phyloP scores from a whole-genome alignment of 2,113 vertebrate genomes.

The Globicephala melas region DNA sequence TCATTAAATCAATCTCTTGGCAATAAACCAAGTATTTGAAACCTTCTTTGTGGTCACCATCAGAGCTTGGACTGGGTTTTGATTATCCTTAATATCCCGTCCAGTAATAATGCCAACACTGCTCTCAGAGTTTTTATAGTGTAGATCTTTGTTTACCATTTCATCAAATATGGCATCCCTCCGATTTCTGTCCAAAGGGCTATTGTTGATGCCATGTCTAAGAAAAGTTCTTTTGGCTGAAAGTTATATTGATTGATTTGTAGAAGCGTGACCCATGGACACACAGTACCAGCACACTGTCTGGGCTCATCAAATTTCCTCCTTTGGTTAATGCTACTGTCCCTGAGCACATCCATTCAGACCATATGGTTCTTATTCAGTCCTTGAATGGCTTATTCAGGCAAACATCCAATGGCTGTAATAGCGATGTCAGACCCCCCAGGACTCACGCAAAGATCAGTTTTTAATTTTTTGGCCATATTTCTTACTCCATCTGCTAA shows the following conservation, averaged over 20 bases:
- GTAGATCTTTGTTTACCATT: conserved; percentile 60
- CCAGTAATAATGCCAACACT: conserved; percentile 50
- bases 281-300: conserved; percentile 47
- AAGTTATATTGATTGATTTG: conserved; percentile 62
- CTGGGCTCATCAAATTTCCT: conserved; percentile 71
- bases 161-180: conserved; percentile 43
- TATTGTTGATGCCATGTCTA: conserved; percentile 37
- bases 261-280: conserved; percentile 56
- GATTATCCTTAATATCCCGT: conserved; percentile 51
- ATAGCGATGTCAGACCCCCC: conserved; percentile 79
- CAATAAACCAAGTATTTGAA: conserved; percentile 54
- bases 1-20: conserved; percentile 61
- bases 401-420: conserved; percentile 76
- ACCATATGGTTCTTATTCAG: conserved; percentile 79
- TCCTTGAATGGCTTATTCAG: conserved; percentile 77
- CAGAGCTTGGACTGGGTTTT: conserved; percentile 54
- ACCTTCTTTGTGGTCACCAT: conserved; percentile 50
- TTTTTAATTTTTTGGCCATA: conserved; percentile 80
- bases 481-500: conserved; percentile 80
- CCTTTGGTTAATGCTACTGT: conserved; percentile 77
- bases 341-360: conserved; percentile 72
- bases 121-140: conserved; percentile 44
- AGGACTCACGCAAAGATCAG: conserved; percentile 79
- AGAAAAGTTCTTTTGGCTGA: conserved; percentile 35
- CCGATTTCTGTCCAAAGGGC: conserved; percentile 38